Conservation (phyloP, 2,797 vertebrate species). For the Hybognathus amarus region DNA sequence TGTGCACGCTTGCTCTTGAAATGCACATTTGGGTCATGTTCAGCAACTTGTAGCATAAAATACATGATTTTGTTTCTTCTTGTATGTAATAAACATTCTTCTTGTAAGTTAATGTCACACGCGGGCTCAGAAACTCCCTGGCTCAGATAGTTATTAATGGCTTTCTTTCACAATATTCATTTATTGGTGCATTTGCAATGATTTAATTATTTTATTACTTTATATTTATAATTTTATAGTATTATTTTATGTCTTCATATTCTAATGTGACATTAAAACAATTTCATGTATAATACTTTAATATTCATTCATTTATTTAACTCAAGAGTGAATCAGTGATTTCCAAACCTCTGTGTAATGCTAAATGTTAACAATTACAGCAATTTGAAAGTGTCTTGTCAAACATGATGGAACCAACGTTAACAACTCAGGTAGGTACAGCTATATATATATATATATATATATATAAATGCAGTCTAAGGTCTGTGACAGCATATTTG, state of each 20-base stretch:
- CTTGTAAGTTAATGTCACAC: conserved; percentile 2
- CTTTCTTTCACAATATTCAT: conserved; percentile 1
- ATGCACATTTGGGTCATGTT: conserved; percentile 2
- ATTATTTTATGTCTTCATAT: neutral
- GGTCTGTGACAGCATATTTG: conserved; percentile 1
- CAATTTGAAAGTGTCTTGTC: neutral
- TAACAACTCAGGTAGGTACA: neutral
- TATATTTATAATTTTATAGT: conserved; percentile 8
- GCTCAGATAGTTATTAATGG: neutral
- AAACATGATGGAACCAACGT: conserved; percentile 3
- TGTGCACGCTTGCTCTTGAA: conserved; percentile 6
- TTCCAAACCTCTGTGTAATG: neutral
- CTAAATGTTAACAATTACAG: neutral
- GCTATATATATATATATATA: neutral
- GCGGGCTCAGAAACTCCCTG: neutral
- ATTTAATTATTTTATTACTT: neutral
- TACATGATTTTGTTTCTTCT: neutral
- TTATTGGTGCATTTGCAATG: conserved; percentile 6
- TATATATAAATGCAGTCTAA: no score
- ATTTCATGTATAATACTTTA: neutral
- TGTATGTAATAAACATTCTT: conserved; percentile 6
- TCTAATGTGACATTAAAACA: conserved; percentile 28
- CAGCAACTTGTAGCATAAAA: conserved; percentile 1
- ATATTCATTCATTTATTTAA: neutral
- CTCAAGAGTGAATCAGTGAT: neutral